Base-by-base conservation (phyloP, 2,797 vertebrate genomes). In the Sphaeramia orbicularis region DNA sequence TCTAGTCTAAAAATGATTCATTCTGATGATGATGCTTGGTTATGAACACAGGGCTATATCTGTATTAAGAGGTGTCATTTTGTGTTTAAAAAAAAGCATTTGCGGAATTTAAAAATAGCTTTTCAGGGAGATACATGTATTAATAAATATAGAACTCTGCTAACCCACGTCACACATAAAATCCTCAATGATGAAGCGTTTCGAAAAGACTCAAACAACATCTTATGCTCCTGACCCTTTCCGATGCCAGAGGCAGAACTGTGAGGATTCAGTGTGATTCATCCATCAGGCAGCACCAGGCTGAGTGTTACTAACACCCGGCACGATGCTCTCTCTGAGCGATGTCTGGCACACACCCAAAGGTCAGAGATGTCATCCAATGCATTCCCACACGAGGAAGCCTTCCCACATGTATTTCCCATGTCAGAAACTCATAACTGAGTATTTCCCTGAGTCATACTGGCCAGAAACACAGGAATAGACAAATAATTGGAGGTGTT, bases 361-460 rank as follows among this genome's bases (percentile, higher is more conserved):
- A 74, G 72, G 80, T 85, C 86, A 63, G 24, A 41, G 65, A 63
- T 69, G 73, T 81, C 71, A 67, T 80, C 78, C 73, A 47, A 70
- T 21, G 18, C 66, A 51, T 68, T 50, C 44, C 74, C 53, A 71
- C 49, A 16, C 62, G 66, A 84, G 67, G 51, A 85, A 84, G 50
- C 59, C 59, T 81, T 84, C 71, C 84, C 66, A 85, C 65, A 38
- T 66, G 68, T 52, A 47, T 74, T 62, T 53, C 72, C 63, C 56
- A 38, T 76, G 5, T 71, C 65, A 61, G 56, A 80, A 56, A 74
- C 45, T 63, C 48, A 12, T 18, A 51, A 70, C 56, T 64, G 69
- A 76, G 74, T 54, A 37, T 79, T 75, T 81, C 50, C 72, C 83
- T 82, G 68, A 87, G 74, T 86, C 81, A 80, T 50, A 44, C 35